These are phyloP conservation scores for Thamnophis elegans DNA, from an alignment of 2,797 vertebrate species.

Conservation along the genomic window DNA sequence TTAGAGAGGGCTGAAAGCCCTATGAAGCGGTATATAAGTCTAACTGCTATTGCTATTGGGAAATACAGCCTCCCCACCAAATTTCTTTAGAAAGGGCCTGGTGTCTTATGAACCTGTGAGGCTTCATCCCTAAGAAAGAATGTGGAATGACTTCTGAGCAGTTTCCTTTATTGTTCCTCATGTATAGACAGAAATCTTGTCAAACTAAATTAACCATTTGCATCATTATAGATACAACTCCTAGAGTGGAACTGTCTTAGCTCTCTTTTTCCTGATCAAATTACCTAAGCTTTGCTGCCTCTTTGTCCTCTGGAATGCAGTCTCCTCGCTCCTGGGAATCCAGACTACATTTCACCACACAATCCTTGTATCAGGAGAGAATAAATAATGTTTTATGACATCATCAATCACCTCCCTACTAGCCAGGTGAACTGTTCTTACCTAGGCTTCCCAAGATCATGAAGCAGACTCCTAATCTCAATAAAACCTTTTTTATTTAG, in stretches of 20 bases:
- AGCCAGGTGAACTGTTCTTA: not conserved
- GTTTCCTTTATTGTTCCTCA: not conserved
- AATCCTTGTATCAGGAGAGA: not conserved
- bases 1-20: too few species aligned
- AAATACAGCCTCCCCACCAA: not conserved
- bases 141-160: not conserved
- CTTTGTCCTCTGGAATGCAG: not conserved
- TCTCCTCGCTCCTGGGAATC: not conserved
- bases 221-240: not conserved
- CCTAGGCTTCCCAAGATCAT: too few species aligned
- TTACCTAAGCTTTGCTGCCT: not conserved
- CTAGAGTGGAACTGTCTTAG: not conserved
- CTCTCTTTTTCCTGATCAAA: not conserved
- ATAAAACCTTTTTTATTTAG: too few species aligned
- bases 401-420: not conserved
- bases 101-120: not conserved
- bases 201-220: not conserved
- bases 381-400: not conserved
- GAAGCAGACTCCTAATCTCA: too few species aligned
- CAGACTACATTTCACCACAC: not conserved
- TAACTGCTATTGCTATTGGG: too few species aligned
- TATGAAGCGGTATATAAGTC: too few species aligned
- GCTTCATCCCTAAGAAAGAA: not conserved
- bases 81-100: not conserved
- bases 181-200: not conserved